Evolutionary conservation across 2,888 invertebrate genomes (phyloP).

Genomic region (Mythimna ferrago): DNA sequence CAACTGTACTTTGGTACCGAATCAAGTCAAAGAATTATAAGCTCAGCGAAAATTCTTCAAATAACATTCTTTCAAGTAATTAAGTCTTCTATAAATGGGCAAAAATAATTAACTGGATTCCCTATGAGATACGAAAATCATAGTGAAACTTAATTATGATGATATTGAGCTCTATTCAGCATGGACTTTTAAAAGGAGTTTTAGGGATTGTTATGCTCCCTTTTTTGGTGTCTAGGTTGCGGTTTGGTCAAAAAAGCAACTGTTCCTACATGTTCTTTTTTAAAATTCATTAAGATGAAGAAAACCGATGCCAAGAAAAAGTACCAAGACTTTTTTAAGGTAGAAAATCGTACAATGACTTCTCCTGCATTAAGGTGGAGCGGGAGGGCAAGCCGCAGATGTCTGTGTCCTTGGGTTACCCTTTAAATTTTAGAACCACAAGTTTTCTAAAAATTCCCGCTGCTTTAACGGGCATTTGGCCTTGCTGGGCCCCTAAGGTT

Average conservation of each 20-base stretch:
- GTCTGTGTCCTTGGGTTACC: no score
- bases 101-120: constrained; percentile 19
- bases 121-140: constrained; percentile 16
- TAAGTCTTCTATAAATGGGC: constrained; percentile 11
- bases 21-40: constrained; percentile 19
- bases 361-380: no score
- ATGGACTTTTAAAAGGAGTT: not conserved
- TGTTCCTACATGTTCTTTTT: not conserved
- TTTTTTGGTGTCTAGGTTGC: not conserved
- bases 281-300: no score
- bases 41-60: constrained; percentile 19
- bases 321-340: no score
- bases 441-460: no score
- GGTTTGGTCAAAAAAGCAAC: not conserved
- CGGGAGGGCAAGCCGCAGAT: no score
- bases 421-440: no score
- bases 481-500: no score
- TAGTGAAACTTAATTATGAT: not conserved
- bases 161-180: not conserved
- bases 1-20: constrained; percentile 14
- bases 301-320: not conserved
- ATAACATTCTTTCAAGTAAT: constrained; percentile 28
- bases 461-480: no score
- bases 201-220: not conserved
- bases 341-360: no score